Evolutionary conservation across 2,888 invertebrate genomes (phyloP).

Genomic region (Acanthosepion pharaonis): DNA sequence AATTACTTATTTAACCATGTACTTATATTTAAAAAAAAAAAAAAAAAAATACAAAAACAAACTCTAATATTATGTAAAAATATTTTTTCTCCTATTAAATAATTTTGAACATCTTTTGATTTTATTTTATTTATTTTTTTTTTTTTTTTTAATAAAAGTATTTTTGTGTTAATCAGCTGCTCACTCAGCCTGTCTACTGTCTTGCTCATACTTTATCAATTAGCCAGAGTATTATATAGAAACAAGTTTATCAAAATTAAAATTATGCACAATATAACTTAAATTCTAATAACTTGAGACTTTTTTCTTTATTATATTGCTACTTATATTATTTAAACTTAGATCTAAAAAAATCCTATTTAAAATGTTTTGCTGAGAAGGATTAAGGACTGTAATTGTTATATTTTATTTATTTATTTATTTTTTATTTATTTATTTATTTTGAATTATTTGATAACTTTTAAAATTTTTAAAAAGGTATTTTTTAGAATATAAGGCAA

Average conservation of each 20-base stretch:
- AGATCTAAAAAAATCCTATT: neutral
- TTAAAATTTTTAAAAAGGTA: neutral
- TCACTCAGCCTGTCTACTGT: neutral
- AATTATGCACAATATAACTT: neutral
- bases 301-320: neutral
- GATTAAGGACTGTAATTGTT: neutral
- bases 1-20: neutral
- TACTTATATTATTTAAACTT: neutral
- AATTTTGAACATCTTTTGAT: too few species aligned
- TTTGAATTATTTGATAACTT: neutral
- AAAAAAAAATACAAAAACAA: too few species aligned
- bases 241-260: neutral
- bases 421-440: too few species aligned
- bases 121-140: neutral
- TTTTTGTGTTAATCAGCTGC: neutral
- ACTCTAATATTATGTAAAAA: too few species aligned
- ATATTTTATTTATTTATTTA: too few species aligned
- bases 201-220: neutral
- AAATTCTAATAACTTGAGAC: too few species aligned
- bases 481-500: constrained; percentile 1
- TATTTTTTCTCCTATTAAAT: too few species aligned
- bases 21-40: too few species aligned
- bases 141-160: neutral
- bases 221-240: neutral
- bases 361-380: neutral